Conservation (phyloP, 2,888 invertebrate genomes). For the Disparrhopalites patrizii region DNA sequence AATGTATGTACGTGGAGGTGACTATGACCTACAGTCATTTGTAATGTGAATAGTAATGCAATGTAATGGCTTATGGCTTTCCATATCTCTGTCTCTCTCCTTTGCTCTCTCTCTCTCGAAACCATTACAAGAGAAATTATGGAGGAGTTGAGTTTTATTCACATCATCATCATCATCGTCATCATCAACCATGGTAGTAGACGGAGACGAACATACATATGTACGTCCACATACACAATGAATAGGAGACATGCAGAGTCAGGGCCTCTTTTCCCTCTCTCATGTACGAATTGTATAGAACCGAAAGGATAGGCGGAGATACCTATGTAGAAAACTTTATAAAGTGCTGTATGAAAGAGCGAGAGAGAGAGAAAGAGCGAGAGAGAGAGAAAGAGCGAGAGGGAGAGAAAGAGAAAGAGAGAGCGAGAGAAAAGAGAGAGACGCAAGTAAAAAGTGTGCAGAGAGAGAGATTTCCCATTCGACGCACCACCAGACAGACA, state of each 20-base stretch:
- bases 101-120: conserved; percentile 7
- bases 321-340: too few relatives aligned
- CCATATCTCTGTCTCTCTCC: background rate
- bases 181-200: too few relatives aligned
- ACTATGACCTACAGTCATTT: conserved; percentile 13
- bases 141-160: conserved; percentile 28
- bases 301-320: too few relatives aligned
- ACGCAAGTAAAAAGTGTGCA: too few relatives aligned
- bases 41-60: conserved; percentile 24
- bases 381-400: background rate
- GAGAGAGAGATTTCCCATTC: conserved; percentile 27
- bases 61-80: conserved; percentile 24
- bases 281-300: too few relatives aligned
- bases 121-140: conserved; percentile 27
- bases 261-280: background rate
- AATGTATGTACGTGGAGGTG: too few relatives aligned
- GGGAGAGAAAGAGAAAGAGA: too few relatives aligned
- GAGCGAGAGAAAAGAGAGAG: too few relatives aligned
- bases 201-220: conserved; percentile 19
- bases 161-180: conserved; percentile 27
- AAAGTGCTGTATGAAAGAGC: background rate
- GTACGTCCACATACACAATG: too few relatives aligned
- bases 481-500: conserved; percentile 26
- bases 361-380: background rate
- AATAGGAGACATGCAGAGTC: conserved; percentile 1